These are phyloP conservation scores for Drosophila ochracea DNA, from an alignment of 2,888 invertebrate species.

Conservation along the genomic window DNA sequence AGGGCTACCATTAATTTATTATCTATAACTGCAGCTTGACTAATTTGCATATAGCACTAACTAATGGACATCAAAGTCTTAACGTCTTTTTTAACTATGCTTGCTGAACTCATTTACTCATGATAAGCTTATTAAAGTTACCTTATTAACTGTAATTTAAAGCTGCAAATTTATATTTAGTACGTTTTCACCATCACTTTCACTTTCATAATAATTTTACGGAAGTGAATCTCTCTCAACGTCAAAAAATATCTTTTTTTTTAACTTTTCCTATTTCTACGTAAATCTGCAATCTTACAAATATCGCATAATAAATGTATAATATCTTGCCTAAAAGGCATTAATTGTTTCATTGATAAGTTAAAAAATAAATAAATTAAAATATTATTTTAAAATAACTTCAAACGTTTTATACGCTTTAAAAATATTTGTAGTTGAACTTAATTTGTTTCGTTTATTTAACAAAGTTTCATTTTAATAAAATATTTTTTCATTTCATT, in stretches of 20 bases:
- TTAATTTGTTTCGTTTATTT: background rate
- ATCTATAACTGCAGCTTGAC: constrained; percentile 17
- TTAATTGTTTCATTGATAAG: background rate
- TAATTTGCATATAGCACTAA: constrained; percentile 28
- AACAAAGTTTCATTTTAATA: background rate
- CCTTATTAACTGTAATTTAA: background rate
- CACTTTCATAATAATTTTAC: background rate
- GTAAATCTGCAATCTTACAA: background rate
- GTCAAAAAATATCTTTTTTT: no score
- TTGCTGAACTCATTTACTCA: background rate
- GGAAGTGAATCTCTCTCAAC: background rate
- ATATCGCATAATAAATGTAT: background rate
- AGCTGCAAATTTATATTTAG: background rate
- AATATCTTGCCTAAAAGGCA: fast-evolving
- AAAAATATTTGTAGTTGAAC: background rate
- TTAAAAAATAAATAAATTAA: background rate
- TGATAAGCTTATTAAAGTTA: background rate
- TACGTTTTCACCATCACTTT: background rate
- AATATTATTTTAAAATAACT: background rate
- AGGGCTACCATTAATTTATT: constrained; percentile 41
- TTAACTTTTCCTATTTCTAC: background rate
- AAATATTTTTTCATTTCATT: background rate
- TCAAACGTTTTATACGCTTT: background rate
- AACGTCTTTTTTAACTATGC: background rate
- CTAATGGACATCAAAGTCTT: constrained; percentile 3